Base-by-base conservation (phyloP, 2,797 vertebrate genomes). In the Ispidina picta region DNA sequence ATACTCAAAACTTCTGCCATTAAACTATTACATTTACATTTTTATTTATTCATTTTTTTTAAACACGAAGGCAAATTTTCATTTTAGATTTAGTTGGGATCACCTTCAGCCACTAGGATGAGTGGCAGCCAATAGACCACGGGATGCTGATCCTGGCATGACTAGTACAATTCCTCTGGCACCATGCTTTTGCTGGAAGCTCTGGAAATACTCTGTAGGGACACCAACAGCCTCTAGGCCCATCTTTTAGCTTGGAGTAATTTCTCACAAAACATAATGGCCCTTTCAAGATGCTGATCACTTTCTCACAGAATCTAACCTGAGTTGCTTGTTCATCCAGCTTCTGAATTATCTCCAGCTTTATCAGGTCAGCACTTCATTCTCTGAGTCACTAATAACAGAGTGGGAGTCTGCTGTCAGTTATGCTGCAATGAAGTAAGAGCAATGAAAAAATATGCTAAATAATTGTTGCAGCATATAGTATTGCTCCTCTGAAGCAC, bases 381-480 rank as follows among this genome's bases (percentile, higher is more conserved):
- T 70, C 64, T 79, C 60, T 71, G 74, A 92, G 71, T 88, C 83
- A 91, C 55, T 71, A 92, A 44, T 26, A 79, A 44, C 21, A 77
- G 76, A 89, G 51, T 33, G 88, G 76, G 64, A 86, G 37, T 58
- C 33, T 68, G 33, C 64, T 0, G 0, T 37, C 64, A 91, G 70
- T 37, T 52, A 46, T 37, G 51, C 46, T 69, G 51, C 54, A 74
- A 2, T 5, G 23, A 56, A 79, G 15, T 1, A 46, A 64, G 60
- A 92, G 71, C 49, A 65, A 65, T 5, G 37, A n/a, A 43, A 82
- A 82, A 64, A 26, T 1, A n/a, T 54, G 46, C 66, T 72, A 43
- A 76, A 35, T 6, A 43, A 51, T 31, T 1, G 0, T 2, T 33
- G 80, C 64, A 70, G 52, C 2, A 22, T 2, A 16, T 1, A 20